These are phyloP conservation scores for Rhodeus uyekii DNA, from an alignment of 2,797 vertebrate genomes.

Conservation along the genomic window DNA sequence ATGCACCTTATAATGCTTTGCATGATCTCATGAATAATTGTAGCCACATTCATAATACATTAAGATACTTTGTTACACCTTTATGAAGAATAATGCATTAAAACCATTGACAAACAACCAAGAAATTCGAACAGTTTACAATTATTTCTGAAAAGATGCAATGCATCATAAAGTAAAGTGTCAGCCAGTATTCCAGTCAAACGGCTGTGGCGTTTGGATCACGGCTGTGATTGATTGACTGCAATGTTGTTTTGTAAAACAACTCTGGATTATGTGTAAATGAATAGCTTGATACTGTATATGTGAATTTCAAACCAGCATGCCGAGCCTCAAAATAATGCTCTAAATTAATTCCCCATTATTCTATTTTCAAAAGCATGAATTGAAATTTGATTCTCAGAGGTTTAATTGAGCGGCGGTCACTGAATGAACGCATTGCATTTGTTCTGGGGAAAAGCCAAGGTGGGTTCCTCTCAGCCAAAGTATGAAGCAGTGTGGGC, in stretches of 20 bases:
- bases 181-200: too few relatives aligned
- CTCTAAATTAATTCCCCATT: constrained; percentile 17
- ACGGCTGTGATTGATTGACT: background rate
- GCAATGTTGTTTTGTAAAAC: background rate
- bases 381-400: constrained; percentile 2
- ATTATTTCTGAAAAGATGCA: background rate
- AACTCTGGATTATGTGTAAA: background rate
- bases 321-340: background rate
- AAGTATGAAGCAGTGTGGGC: constrained; percentile 7
- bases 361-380: constrained; percentile 17
- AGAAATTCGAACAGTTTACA: background rate
- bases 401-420: constrained; percentile 14
- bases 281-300: background rate
- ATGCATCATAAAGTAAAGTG: too few relatives aligned
- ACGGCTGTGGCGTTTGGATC: background rate
- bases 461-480: background rate
- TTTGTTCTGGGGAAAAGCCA: background rate
- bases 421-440: background rate
- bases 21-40: background rate
- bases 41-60: background rate
- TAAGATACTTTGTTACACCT: background rate
- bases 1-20: background rate
- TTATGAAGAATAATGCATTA: background rate
- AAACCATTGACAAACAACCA: background rate
- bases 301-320: background rate